Percentiles rank a stretch among this genome's conserved stretches.
phyloP scores from a whole-genome alignment of 2,888 invertebrate genomes.

The Ichneumoninae sp. region DNA sequence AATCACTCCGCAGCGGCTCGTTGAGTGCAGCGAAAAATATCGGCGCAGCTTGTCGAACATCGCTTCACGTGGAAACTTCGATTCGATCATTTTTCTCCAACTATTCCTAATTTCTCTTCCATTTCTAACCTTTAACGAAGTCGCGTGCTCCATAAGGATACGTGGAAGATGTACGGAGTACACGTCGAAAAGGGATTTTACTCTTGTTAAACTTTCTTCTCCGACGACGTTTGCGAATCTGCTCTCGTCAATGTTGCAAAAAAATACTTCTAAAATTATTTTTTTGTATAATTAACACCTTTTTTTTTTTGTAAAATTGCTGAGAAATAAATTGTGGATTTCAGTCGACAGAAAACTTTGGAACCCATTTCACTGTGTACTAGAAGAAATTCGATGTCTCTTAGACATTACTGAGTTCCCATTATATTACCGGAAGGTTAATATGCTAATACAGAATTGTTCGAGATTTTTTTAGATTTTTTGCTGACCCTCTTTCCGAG shows the following conservation, averaged over 20 bases:
- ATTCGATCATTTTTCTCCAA: not conserved
- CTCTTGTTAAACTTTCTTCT: not conserved
- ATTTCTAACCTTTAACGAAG: not conserved
- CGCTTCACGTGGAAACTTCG: not conserved
- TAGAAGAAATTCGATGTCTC: no score
- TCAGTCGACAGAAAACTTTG: no score
- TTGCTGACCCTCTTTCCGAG: not conserved
- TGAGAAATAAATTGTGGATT: no score
- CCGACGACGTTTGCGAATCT: not conserved
- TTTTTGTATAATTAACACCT: no score
- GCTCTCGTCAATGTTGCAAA: no score
- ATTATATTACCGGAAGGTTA: not conserved
- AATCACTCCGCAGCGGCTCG: not conserved
- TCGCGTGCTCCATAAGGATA: not conserved
- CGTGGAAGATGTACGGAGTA: not conserved
- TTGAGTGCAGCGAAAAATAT: not conserved
- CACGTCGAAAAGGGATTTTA: not conserved
- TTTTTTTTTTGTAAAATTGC: no score
- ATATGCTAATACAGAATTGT: not conserved
- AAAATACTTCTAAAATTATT: no score
- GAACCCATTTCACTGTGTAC: no score
- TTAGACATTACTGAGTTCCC: no score
- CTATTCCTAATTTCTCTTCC: not conserved
- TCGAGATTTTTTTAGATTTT: not conserved
- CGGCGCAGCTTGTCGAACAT: not conserved